A percentile compares a stretch with the other conserved stretches of the same genome.
These are phyloP conservation scores for Zeugodacus cucurbitae DNA, from an alignment of 1,140 invertebrate genomes.

Conservation along the genomic window DNA sequence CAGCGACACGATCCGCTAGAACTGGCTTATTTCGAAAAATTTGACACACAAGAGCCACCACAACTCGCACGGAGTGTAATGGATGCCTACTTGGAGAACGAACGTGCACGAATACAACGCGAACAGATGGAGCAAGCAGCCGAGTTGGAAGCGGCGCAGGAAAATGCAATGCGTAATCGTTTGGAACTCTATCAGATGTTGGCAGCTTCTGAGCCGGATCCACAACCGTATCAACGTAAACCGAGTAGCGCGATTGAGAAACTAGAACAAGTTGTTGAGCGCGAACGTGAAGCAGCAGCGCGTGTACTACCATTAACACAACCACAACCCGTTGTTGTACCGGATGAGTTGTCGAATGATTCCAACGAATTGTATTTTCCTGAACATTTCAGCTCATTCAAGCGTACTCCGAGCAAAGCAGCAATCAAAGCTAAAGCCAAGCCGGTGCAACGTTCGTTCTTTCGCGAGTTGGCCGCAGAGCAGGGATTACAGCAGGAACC, in stretches of 20 bases:
- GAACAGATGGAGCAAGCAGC: slow-evolving; percentile 51
- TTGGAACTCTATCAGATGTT: slow-evolving; percentile 60
- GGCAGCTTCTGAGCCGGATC: slow-evolving; percentile 61
- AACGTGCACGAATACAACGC: slow-evolving; percentile 56
- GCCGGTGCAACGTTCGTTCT: slow-evolving; percentile 52
- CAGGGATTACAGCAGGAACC: slow-evolving; percentile 54
- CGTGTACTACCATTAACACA: background rate
- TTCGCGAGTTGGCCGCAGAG: slow-evolving; percentile 58
- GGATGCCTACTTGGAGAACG: slow-evolving; percentile 59
- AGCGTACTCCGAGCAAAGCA: slow-evolving; percentile 47
- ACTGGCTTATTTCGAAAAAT: slow-evolving; percentile 57
- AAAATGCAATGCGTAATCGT: slow-evolving; percentile 52
- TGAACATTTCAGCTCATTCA: slow-evolving; percentile 57
- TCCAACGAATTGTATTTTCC: slow-evolving; percentile 62
- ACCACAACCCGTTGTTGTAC: slow-evolving; percentile 49
- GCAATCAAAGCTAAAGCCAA: background rate
- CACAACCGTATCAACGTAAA: slow-evolving; percentile 59
- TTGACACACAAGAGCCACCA: slow-evolving; percentile 50
- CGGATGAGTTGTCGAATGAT: slow-evolving; percentile 56
- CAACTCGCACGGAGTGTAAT: slow-evolving; percentile 52
- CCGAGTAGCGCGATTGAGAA: slow-evolving; percentile 56
- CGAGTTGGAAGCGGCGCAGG: slow-evolving; percentile 50
- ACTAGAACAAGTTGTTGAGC: slow-evolving; percentile 56
- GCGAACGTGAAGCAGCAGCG: slow-evolving; percentile 49
- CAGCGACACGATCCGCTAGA: slow-evolving; percentile 58